A percentile compares a stretch with the other conserved stretches of the same genome.
These are phyloP conservation scores for Phyllostomus hastatus DNA, from an alignment of 2,113 vertebrate genomes.

Conservation along the genomic window DNA sequence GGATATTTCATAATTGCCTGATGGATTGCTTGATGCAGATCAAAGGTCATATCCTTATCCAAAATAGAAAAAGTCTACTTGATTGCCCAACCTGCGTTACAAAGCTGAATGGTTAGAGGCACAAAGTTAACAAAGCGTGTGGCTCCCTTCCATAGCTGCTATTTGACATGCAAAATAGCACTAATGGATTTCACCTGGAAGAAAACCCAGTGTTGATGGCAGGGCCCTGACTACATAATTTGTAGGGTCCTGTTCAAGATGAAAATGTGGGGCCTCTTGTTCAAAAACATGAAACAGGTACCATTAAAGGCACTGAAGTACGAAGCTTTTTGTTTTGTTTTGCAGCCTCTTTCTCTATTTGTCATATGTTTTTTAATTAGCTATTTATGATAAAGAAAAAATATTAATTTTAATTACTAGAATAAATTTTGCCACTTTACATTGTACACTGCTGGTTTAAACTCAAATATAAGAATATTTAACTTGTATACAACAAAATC, in stretches of 20 bases:
- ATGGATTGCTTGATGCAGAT: neutral
- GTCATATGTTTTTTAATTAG: neutral
- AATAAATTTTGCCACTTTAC: neutral
- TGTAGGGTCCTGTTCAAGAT: neutral
- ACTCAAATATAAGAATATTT: neutral
- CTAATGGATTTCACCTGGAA: neutral
- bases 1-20: neutral
- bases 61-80: constrained; percentile 1
- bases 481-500: neutral
- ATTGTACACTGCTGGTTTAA: neutral
- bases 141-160: neutral
- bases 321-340: neutral
- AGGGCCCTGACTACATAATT: neutral
- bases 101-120: neutral
- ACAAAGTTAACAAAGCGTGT: neutral
- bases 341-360: neutral
- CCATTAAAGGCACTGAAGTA: neutral
- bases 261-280: neutral
- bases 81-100: neutral
- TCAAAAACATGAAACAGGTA: neutral
- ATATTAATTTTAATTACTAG: neutral
- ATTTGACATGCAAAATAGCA: neutral
- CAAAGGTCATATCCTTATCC: neutral
- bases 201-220: neutral
- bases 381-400: neutral